phyloP scores from a whole-genome alignment of 2,113 vertebrate species.

The Illadopsis cleaveri region DNA sequence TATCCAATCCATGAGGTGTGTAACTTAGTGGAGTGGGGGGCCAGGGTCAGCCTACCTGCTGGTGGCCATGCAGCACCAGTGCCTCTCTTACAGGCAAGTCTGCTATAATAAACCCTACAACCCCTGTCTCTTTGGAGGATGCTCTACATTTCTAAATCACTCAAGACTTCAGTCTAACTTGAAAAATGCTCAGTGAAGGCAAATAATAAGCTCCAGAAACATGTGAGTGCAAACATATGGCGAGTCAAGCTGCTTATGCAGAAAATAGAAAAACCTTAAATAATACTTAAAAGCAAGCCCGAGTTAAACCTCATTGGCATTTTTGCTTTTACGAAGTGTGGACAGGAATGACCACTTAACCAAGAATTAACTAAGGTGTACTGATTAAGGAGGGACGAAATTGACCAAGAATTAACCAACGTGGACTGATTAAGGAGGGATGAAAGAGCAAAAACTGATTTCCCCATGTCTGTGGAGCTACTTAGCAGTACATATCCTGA shows the following conservation, averaged over 20 bases:
- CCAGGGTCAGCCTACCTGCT: background rate
- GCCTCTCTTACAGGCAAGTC: background rate
- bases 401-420: background rate
- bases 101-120: background rate
- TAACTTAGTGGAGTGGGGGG: background rate
- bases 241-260: background rate
- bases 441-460: background rate
- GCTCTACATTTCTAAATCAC: background rate
- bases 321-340: background rate
- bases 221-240: background rate
- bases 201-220: background rate
- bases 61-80: rapidly evolving
- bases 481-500: background rate
- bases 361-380: background rate
- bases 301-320: background rate
- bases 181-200: background rate
- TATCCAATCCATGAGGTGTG: background rate
- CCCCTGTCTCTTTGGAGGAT: background rate
- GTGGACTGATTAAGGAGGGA: background rate
- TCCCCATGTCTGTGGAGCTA: background rate
- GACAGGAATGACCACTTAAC: background rate
- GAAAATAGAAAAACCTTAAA: background rate
- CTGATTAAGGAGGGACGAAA: background rate
- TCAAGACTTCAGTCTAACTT: background rate
- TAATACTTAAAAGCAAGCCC: background rate